Percentiles rank a stretch among this genome's conserved stretches.
These are phyloP conservation scores for Siniperca obscura DNA, from an alignment of 2,797 vertebrate species.

Conservation along the genomic window DNA sequence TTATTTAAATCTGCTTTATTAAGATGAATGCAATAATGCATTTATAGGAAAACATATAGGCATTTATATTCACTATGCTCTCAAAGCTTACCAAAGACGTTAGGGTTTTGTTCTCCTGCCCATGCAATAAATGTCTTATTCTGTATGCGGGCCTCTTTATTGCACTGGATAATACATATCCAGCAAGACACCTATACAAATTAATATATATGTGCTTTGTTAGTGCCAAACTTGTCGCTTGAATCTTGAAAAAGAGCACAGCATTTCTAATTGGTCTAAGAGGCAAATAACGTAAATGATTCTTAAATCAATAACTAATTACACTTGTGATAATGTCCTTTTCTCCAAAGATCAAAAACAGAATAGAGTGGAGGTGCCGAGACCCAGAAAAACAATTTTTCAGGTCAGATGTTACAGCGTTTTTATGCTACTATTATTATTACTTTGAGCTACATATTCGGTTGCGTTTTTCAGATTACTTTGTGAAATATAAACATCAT, in stretches of 20 bases:
- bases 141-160: slow-evolving; percentile 11
- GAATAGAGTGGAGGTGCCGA: background rate
- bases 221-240: slow-evolving; percentile 3
- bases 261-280: slow-evolving; percentile 11
- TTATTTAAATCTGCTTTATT: background rate
- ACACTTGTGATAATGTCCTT: slow-evolving; percentile 34
- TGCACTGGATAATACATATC: background rate
- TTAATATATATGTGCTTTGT: slow-evolving; percentile 1
- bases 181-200: slow-evolving; percentile 4
- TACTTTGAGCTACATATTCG: background rate
- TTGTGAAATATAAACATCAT: slow-evolving; percentile 6
- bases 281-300: slow-evolving; percentile 34
- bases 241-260: slow-evolving; percentile 11
- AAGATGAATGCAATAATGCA: background rate
- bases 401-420: background rate
- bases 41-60: background rate
- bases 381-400: background rate
- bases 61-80: slow-evolving; percentile 1
- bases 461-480: background rate
- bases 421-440: background rate
- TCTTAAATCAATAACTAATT: slow-evolving; percentile 56
- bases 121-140: slow-evolving; percentile 15
- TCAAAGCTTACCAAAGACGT: background rate
- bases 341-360: slow-evolving; percentile 9
- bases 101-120: background rate